These are phyloP conservation scores for Steatocranus sp. DNA, from an alignment of 2,797 vertebrate genomes.

Conservation along the genomic window DNA sequence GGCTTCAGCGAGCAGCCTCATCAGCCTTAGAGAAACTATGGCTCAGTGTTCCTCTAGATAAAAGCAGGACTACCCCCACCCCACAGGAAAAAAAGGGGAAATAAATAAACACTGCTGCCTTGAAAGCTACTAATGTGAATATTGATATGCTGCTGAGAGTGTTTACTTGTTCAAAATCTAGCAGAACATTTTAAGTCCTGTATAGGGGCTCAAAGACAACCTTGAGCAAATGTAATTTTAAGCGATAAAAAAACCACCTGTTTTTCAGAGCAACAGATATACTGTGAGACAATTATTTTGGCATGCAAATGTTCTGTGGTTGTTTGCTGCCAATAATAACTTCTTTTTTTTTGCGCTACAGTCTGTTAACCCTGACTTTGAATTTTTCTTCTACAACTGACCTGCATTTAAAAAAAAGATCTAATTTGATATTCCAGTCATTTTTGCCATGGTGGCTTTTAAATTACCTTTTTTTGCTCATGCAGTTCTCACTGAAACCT, in stretches of 20 bases:
- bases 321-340: conserved; percentile 36
- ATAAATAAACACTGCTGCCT: conserved; percentile 35
- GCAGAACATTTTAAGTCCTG: conserved; percentile 44
- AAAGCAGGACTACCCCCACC: conserved; percentile 13
- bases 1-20: conserved; percentile 71
- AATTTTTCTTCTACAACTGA: conserved; percentile 37
- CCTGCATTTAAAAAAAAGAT: conserved; percentile 29
- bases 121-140: conserved; percentile 48
- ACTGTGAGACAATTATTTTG: conserved; percentile 38
- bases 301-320: conserved; percentile 3
- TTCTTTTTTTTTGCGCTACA: neutral
- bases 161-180: conserved; percentile 44
- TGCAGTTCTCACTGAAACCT: conserved; percentile 43
- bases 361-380: conserved; percentile 2
- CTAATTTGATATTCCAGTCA: conserved; percentile 41
- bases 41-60: conserved; percentile 36
- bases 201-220: conserved; percentile 41
- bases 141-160: conserved; percentile 41
- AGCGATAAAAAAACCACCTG: conserved; percentile 57
- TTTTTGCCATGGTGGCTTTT: conserved; percentile 18
- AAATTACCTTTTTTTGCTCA: conserved; percentile 28
- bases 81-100: neutral
- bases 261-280: conserved; percentile 37
- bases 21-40: conserved; percentile 56
- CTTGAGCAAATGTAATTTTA: conserved; percentile 49